These are phyloP conservation scores for Pseudoips prasinana DNA, from an alignment of 2,888 invertebrate genomes.

Conservation along the genomic window DNA sequence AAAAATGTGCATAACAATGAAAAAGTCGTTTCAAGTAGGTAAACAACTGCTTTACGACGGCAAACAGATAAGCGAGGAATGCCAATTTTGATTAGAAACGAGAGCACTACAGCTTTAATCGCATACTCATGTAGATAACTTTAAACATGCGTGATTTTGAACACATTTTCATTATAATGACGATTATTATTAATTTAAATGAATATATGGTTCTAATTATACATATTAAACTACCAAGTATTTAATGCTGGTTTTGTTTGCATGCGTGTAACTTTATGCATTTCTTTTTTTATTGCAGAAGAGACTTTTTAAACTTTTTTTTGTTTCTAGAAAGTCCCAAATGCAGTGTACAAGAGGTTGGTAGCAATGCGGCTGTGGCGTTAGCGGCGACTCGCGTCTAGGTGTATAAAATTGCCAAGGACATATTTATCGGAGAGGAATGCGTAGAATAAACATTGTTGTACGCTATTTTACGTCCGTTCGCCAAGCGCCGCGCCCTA, in stretches of 20 bases:
- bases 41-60: slow-evolving; percentile 59
- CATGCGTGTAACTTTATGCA: too few species aligned
- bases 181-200: too few species aligned
- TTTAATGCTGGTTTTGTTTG: too few species aligned
- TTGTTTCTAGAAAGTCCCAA: too few species aligned
- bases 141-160: slow-evolving; percentile 61
- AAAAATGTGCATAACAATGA: slow-evolving; percentile 45
- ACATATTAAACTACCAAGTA: too few species aligned
- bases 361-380: slow-evolving; percentile 18
- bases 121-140: slow-evolving; percentile 65
- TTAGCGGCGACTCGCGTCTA: slow-evolving; percentile 49
- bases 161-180: slow-evolving; percentile 47
- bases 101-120: slow-evolving; percentile 67
- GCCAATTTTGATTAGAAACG: slow-evolving; percentile 74
- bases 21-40: slow-evolving; percentile 48
- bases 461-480: slow-evolving; percentile 57
- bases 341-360: too few species aligned
- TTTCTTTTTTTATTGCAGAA: too few species aligned
- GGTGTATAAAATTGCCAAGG: slow-evolving; percentile 71
- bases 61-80: slow-evolving; percentile 69
- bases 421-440: slow-evolving; percentile 77
- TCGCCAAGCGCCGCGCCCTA: slow-evolving; percentile 54
- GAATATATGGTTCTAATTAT: too few species aligned
- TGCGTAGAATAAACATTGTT: slow-evolving; percentile 75
- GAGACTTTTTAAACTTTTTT: too few species aligned